A percentile compares a stretch with the other conserved stretches of the same genome.
These are phyloP conservation scores for Ophraella communa DNA, from an alignment of 2,888 invertebrate genomes.

Conservation along the genomic window DNA sequence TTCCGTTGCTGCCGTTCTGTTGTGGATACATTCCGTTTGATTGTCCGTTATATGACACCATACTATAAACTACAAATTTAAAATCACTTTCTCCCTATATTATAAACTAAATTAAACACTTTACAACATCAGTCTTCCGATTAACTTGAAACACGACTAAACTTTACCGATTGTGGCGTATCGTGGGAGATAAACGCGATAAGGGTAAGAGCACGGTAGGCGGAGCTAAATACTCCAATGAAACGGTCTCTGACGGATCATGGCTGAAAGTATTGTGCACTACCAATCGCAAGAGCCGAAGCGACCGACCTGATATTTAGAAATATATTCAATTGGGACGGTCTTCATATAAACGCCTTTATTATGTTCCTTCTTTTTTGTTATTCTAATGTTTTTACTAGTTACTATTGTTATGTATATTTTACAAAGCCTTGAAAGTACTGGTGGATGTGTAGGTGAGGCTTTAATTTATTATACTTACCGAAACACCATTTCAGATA, in stretches of 20 bases:
- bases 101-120: not conserved
- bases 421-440: conserved; percentile 27
- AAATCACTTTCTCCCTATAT: not conserved
- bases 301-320: conserved; percentile 38
- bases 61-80: conserved; percentile 46
- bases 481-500: conserved; percentile 1
- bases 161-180: conserved; percentile 26
- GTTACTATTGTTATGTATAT: conserved; percentile 33
- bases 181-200: conserved; percentile 37
- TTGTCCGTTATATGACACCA: conserved; percentile 79
- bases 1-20: conserved; percentile 61
- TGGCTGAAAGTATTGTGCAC: conserved; percentile 47
- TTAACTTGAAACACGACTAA: conserved; percentile 35
- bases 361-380: conserved; percentile 24
- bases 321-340: conserved; percentile 43
- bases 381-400: conserved; percentile 34
- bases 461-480: conserved; percentile 4
- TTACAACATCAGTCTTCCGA: conserved; percentile 10
- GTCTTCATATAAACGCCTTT: conserved; percentile 32
- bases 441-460: not conserved
- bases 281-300: conserved; percentile 42
- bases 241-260: conserved; percentile 41
- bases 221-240: conserved; percentile 45
- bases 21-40: conserved; percentile 64
- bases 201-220: conserved; percentile 36